Conservation (phyloP, 2,113 vertebrate genomes). For the Proteles cristata region DNA sequence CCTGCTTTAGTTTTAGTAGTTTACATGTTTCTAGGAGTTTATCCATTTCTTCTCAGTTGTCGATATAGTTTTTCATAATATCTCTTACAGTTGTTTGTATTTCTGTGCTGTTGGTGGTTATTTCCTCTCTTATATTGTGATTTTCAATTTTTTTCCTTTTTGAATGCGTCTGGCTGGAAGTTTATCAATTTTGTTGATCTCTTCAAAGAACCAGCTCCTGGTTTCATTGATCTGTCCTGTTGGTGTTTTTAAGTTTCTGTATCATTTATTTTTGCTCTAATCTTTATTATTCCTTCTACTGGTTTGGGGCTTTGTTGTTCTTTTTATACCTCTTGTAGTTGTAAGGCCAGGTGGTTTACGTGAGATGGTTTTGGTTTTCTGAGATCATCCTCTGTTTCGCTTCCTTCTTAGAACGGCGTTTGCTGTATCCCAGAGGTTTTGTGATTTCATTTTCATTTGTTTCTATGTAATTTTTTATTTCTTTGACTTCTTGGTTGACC, state of each 20-base stretch:
- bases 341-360: neutral
- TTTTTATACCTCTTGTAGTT: neutral
- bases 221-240: neutral
- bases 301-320: neutral
- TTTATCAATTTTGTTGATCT: neutral
- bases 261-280: neutral
- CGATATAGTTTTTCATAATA: neutral
- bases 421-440: neutral
- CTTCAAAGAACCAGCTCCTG: neutral
- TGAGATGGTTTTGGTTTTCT: neutral
- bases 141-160: neutral
- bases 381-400: neutral
- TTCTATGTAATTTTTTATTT: neutral
- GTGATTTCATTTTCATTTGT: neutral
- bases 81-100: neutral
- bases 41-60: neutral
- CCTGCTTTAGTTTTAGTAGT: neutral
- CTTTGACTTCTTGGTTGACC: neutral
- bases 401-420: too few relatives aligned
- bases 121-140: neutral
- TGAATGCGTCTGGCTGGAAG: neutral
- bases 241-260: neutral
- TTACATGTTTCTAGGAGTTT: neutral
- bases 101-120: neutral
- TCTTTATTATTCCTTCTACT: neutral